A percentile compares a stretch with the other conserved stretches of the same genome.
Evolutionary conservation across 2,113 vertebrate species (phyloP).

Genomic region (Dasypus novemcinctus): DNA sequence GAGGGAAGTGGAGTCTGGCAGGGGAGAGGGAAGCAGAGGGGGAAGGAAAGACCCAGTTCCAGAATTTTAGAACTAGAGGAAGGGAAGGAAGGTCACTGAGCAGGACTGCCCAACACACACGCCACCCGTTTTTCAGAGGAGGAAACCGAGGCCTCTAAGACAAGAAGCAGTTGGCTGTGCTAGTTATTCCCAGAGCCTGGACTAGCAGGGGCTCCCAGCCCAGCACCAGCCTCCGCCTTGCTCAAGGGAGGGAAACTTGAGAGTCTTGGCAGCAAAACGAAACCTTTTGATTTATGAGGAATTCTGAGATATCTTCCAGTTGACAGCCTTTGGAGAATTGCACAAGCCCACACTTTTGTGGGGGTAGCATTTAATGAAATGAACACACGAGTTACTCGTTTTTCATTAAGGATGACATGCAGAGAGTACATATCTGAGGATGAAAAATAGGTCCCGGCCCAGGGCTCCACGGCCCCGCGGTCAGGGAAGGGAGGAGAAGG

Average conservation of each 20-base stretch:
- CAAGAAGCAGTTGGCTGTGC: background rate
- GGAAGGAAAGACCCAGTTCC: background rate
- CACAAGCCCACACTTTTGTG: conserved; percentile 65
- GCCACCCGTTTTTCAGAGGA: background rate
- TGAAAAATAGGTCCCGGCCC: background rate
- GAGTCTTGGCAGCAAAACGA: conserved; percentile 77
- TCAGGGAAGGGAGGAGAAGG: background rate
- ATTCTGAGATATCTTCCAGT: conserved; percentile 76
- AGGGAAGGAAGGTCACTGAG: background rate
- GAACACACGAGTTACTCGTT: conserved; percentile 18
- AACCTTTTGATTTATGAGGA: conserved; percentile 78
- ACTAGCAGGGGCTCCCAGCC: conserved; percentile 64
- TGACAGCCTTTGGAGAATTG: conserved; percentile 69
- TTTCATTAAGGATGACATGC: background rate
- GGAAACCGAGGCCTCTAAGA: background rate
- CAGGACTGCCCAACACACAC: background rate
- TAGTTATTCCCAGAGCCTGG: conserved; percentile 32
- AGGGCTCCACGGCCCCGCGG: background rate
- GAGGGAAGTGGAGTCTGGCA: background rate
- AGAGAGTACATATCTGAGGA: background rate
- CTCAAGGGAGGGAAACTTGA: conserved; percentile 68
- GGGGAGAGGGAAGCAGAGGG: background rate
- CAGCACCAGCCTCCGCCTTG: conserved; percentile 8
- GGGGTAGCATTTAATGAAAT: conserved; percentile 61
- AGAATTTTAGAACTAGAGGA: background rate